Evolutionary conservation across 37 sponge, comb jelly and placozoan species (phyloP).

Genomic region (Mnemiopsis leidyi): DNA sequence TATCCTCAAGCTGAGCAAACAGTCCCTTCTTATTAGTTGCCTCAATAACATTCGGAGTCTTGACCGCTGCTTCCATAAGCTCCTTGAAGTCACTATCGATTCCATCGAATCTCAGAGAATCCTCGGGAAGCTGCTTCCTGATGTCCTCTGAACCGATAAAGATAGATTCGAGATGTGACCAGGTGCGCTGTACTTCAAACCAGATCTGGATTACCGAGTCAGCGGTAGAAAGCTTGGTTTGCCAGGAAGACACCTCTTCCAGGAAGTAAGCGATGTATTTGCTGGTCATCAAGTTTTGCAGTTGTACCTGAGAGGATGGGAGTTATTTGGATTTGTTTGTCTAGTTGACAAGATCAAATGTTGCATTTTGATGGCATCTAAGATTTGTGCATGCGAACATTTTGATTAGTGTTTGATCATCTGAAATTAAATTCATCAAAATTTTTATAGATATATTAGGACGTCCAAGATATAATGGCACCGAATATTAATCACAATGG

Average conservation of each 20-base stretch:
- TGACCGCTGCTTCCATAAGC: constrained; percentile 83
- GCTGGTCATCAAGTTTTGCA: constrained; percentile 98
- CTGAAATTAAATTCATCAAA: too few relatives aligned
- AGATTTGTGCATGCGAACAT: too few relatives aligned
- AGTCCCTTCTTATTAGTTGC: constrained; percentile 84
- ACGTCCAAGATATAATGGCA: too few relatives aligned
- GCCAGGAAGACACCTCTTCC: constrained; percentile 95
- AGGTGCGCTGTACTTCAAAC: constrained; percentile 99
- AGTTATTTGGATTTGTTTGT: too few relatives aligned
- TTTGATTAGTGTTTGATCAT: too few relatives aligned
- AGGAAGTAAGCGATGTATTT: constrained; percentile 96
- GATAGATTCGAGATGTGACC: constrained; percentile 99
- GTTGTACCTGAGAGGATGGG: constrained; percentile 92
- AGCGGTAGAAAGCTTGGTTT: constrained; percentile 93
- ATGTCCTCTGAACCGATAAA: constrained; percentile 98
- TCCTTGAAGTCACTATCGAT: constrained; percentile 95
- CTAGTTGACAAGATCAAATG: too few relatives aligned
- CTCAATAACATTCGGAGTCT: constrained; percentile 94
- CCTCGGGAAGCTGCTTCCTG: constrained; percentile 89
- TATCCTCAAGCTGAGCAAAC: constrained; percentile 82
- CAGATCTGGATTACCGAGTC: constrained; percentile 96
- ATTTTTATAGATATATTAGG: too few relatives aligned
- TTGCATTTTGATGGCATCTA: too few relatives aligned
- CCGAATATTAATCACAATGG: too few relatives aligned
- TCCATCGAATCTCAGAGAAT: constrained; percentile 93